Conservation (phyloP, 2,113 vertebrate genomes). For the Phalacrocorax aristotelis region DNA sequence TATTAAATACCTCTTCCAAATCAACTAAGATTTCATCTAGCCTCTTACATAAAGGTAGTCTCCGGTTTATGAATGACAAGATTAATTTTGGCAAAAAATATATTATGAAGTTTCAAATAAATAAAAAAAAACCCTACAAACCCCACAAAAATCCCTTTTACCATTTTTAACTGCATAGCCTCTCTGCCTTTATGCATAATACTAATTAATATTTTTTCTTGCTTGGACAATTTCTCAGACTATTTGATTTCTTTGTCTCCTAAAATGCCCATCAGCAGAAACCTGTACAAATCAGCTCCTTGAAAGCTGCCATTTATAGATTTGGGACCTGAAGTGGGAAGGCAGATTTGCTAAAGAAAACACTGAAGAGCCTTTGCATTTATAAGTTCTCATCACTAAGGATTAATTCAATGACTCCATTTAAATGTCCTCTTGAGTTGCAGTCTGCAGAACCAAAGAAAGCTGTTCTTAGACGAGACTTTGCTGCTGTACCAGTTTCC, state of each 20-base stretch:
- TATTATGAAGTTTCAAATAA: background rate
- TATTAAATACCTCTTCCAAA: background rate
- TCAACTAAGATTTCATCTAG: background rate
- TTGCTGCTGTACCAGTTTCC: background rate
- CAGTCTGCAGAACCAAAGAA: background rate
- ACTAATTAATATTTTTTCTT: background rate
- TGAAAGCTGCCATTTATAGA: background rate
- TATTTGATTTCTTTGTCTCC: background rate
- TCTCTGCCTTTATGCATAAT: background rate
- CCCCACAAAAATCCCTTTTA: background rate
- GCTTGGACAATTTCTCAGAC: background rate
- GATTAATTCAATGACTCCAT: background rate
- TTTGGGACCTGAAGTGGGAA: background rate
- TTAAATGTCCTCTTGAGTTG: background rate
- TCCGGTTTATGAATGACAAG: background rate
- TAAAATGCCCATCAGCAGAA: background rate
- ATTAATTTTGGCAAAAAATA: background rate
- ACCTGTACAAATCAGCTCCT: background rate
- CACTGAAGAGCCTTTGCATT: background rate
- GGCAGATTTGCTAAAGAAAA: background rate
- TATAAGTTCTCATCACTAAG: background rate
- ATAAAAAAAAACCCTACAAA: accelerated
- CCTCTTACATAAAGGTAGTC: background rate
- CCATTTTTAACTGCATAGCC: background rate
- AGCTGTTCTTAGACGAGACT: background rate